Conservation (phyloP, 2,888 invertebrate genomes). For the Odontomyia ornata region DNA sequence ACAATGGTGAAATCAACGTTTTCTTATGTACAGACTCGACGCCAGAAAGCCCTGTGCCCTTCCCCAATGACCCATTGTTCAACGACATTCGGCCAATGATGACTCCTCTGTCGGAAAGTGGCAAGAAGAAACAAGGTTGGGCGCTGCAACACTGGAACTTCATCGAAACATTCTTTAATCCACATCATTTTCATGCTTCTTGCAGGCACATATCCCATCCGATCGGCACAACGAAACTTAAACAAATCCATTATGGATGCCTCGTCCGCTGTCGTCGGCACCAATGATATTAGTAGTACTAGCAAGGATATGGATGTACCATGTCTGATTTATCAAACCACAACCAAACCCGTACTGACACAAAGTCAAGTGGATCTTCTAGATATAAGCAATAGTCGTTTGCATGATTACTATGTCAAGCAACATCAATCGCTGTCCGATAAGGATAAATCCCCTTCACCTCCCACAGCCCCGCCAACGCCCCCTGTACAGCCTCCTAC, state of each 20-base stretch:
- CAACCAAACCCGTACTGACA: slow-evolving; percentile 58
- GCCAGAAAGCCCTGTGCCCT: slow-evolving; percentile 61
- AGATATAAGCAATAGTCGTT: slow-evolving; percentile 47
- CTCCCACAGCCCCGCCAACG: slow-evolving; percentile 6
- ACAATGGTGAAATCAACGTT: slow-evolving; percentile 92
- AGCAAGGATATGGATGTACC: slow-evolving; percentile 31
- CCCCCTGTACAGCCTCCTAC: slow-evolving; percentile 7
- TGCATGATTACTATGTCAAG: slow-evolving; percentile 44
- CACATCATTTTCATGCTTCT: background rate
- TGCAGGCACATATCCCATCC: slow-evolving; percentile 57
- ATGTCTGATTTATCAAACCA: slow-evolving; percentile 56
- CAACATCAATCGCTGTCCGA: slow-evolving; percentile 4
- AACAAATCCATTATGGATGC: slow-evolving; percentile 63
- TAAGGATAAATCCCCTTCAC: background rate
- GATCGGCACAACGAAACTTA: slow-evolving; percentile 64
- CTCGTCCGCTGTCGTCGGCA: slow-evolving; percentile 50
- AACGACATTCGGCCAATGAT: slow-evolving; percentile 70
- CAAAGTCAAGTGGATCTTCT: slow-evolving; percentile 51
- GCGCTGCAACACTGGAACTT: slow-evolving; percentile 50
- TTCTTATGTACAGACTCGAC: slow-evolving; percentile 89
- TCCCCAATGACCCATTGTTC: slow-evolving; percentile 69
- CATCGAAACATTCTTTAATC: background rate
- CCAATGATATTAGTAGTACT: slow-evolving; percentile 44
- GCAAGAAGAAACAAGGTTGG: slow-evolving; percentile 65
- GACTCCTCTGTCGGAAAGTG: slow-evolving; percentile 67